Conservation (phyloP, 2,888 invertebrate genomes). For the Endotricha flammealis region DNA sequence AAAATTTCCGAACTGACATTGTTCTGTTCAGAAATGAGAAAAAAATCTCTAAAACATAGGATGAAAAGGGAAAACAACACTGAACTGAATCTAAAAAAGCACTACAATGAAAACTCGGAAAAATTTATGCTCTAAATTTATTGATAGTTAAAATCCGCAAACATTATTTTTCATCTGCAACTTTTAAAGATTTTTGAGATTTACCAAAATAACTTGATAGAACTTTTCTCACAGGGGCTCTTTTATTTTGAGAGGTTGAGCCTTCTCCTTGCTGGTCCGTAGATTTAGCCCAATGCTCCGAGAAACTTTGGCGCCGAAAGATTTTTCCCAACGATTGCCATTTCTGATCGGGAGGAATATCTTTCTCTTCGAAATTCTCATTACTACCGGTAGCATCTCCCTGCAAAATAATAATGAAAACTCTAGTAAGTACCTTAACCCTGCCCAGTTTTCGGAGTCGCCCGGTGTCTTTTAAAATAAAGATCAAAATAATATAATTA, state of each 20-base stretch:
- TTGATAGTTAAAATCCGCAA: too few relatives aligned
- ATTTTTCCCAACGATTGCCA: conserved; percentile 73
- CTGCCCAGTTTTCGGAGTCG: too few relatives aligned
- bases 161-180: conserved; percentile 41
- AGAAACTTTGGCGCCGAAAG: conserved; percentile 65
- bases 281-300: conserved; percentile 54
- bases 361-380: conserved; percentile 55
- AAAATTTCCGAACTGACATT: too few relatives aligned
- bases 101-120: too few relatives aligned
- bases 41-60: too few relatives aligned
- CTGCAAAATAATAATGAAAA: conserved; percentile 42
- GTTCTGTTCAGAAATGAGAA: conserved; percentile 9
- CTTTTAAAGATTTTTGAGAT: conserved; percentile 40
- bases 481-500: too few relatives aligned
- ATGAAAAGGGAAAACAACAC: too few relatives aligned
- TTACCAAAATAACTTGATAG: conserved; percentile 67
- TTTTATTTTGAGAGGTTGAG: conserved; percentile 48
- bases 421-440: too few relatives aligned
- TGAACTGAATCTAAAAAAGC: too few relatives aligned
- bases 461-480: too few relatives aligned
- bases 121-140: too few relatives aligned
- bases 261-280: conserved; percentile 49
- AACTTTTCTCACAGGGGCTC: conserved; percentile 59
- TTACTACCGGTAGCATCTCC: conserved; percentile 60
- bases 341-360: conserved; percentile 61